Conservation (phyloP, 2,888 invertebrate species). For the Agrotis exclamationis region DNA sequence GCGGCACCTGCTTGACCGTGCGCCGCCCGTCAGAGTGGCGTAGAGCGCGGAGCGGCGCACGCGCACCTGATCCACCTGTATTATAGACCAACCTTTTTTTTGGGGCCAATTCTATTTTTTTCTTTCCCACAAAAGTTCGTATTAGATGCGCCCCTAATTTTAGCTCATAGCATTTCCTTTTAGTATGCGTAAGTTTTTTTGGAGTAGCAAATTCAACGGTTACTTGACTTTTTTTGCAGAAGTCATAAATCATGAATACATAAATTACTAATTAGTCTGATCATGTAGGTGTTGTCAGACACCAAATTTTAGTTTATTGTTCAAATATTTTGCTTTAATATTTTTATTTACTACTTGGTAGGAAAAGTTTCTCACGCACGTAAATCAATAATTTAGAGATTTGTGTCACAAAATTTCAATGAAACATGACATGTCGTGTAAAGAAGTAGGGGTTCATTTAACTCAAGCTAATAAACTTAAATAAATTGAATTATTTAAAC, state of each 20-base stretch:
- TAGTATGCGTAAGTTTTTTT: slow-evolving; percentile 6
- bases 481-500: too few relatives aligned
- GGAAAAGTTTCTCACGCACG: too few relatives aligned
- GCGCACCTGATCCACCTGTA: slow-evolving; percentile 87
- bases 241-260: slow-evolving; percentile 38
- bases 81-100: slow-evolving; percentile 66
- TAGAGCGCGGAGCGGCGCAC: slow-evolving; percentile 79
- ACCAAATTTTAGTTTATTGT: not conserved
- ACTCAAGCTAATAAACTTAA: too few relatives aligned
- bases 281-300: slow-evolving; percentile 16
- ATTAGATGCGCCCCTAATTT: slow-evolving; percentile 19
- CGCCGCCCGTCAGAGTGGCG: slow-evolving; percentile 88
- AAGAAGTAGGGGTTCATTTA: too few relatives aligned
- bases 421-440: too few relatives aligned
- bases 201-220: slow-evolving; percentile 1
- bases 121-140: not conserved
- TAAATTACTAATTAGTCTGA: slow-evolving; percentile 42
- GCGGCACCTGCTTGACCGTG: slow-evolving; percentile 88
- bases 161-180: slow-evolving; percentile 20
- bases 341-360: not conserved
- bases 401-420: too few relatives aligned
- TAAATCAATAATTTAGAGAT: too few relatives aligned
- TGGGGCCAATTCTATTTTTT: slow-evolving; percentile 47
- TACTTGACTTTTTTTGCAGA: not conserved
- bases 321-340: not conserved